These are phyloP conservation scores for Psettodes erumei DNA, from an alignment of 2,113 vertebrate species.

Conservation along the genomic window DNA sequence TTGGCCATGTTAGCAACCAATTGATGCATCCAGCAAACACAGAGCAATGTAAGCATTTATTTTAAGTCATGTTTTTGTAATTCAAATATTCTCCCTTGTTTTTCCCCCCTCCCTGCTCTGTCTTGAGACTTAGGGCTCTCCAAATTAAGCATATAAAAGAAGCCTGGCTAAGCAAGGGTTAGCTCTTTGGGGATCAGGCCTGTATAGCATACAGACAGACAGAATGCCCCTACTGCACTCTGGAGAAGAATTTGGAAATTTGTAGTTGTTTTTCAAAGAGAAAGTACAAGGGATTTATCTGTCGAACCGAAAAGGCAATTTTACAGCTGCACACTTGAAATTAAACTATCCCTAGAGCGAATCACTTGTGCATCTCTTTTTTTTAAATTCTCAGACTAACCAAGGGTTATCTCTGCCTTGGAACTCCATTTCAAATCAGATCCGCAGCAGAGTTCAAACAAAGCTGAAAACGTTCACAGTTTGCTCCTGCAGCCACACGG, in stretches of 20 bases:
- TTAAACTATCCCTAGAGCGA: slow-evolving; percentile 3
- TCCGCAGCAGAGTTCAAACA: slow-evolving; percentile 35
- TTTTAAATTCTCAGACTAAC: slow-evolving; percentile 9
- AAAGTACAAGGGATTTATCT: slow-evolving; percentile 7
- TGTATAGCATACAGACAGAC: background rate
- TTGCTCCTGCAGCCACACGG: slow-evolving; percentile 15
- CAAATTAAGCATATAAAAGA: background rate
- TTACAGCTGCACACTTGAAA: background rate
- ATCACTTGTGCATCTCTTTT: background rate
- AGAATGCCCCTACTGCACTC: background rate
- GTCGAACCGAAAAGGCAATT: background rate
- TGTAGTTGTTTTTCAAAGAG: background rate
- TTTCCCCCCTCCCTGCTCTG: background rate
- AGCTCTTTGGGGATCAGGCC: background rate
- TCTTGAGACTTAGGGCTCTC: background rate
- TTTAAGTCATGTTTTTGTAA: background rate
- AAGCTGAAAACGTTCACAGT: slow-evolving; percentile 46
- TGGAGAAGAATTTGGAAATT: background rate
- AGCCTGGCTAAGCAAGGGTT: background rate
- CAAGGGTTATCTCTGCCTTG: slow-evolving; percentile 22
- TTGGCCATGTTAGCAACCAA: slow-evolving; percentile 3
- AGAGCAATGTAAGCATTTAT: background rate
- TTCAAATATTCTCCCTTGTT: background rate
- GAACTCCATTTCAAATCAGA: slow-evolving; percentile 31
- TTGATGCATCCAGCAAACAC: background rate